phyloP scores from a whole-genome alignment of 2,797 vertebrate species.

The Mus spretus region DNA sequence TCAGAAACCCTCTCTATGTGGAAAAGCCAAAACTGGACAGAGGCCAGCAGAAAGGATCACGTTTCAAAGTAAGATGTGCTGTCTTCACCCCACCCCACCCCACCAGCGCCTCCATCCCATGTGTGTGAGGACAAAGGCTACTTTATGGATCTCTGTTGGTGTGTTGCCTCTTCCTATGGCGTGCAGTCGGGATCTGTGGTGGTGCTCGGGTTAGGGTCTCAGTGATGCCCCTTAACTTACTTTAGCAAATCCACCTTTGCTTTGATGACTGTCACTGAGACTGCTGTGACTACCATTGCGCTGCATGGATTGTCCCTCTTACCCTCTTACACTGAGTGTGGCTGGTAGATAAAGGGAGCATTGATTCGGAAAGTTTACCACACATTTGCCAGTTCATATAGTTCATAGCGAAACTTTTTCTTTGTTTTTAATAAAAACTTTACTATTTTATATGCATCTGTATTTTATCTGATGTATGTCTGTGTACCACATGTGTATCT shows the following conservation, averaged over 20 bases:
- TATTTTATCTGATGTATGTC: neutral
- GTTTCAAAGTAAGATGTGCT: constrained; percentile 90
- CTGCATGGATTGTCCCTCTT: rapidly evolving
- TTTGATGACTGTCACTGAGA: neutral
- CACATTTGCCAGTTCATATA: neutral
- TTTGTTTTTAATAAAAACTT: neutral
- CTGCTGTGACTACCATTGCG: neutral
- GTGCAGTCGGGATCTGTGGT: neutral
- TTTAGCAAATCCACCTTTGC: neutral
- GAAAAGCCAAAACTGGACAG: constrained; percentile 92
- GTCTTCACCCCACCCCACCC: neutral
- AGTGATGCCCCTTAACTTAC: neutral
- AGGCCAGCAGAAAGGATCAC: constrained; percentile 87
- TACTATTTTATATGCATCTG: neutral
- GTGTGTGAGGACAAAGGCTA: neutral
- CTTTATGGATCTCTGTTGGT: neutral
- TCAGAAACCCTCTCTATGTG: constrained; percentile 93
- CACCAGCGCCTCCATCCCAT: neutral
- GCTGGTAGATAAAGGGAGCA: neutral
- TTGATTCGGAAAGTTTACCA: neutral
- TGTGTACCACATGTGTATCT: neutral
- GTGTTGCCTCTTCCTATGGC: neutral
- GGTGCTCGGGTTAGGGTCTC: neutral
- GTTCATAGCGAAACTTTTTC: neutral
- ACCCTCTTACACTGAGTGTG: neutral